These are phyloP conservation scores for Bimastos eiseni DNA, from an alignment of 2,888 invertebrate genomes.

Conservation along the genomic window DNA sequence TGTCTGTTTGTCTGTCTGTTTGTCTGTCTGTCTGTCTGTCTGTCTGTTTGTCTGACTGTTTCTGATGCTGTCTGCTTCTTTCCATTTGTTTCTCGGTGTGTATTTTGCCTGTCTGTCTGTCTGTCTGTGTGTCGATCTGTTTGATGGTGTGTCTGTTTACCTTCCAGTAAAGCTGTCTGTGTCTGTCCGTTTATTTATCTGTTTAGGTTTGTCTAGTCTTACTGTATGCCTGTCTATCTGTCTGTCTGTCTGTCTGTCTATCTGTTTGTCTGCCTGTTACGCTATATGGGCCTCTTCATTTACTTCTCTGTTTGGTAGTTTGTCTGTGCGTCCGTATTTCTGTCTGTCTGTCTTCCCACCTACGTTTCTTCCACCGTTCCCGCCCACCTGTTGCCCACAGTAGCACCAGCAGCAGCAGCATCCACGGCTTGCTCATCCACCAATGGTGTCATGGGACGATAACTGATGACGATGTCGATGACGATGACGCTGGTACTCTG, in stretches of 20 bases:
- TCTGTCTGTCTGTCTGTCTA: neutral
- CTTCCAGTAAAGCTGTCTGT: neutral
- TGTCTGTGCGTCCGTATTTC: neutral
- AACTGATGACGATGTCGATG: neutral
- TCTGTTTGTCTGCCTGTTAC: no score
- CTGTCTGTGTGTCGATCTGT: no score
- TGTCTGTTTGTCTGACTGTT: neutral
- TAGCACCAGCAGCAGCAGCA: neutral
- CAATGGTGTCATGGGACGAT: neutral
- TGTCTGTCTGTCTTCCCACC: neutral
- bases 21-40: neutral
- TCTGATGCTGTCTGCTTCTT: no score
- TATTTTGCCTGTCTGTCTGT: no score
- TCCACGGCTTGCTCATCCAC: neutral
- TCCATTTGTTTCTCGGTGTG: no score
- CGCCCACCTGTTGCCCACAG: neutral
- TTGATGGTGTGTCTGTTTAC: no score
- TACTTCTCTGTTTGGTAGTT: no score
- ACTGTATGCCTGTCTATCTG: neutral
- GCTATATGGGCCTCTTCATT: no score
- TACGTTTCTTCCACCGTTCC: neutral
- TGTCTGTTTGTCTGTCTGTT: no score
- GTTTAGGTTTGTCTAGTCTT: neutral
- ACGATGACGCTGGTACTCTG: neutral
- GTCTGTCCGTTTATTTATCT: neutral